phyloP scores from a whole-genome alignment of 2,888 invertebrate genomes.

The Chymomyza fuscimana region DNA sequence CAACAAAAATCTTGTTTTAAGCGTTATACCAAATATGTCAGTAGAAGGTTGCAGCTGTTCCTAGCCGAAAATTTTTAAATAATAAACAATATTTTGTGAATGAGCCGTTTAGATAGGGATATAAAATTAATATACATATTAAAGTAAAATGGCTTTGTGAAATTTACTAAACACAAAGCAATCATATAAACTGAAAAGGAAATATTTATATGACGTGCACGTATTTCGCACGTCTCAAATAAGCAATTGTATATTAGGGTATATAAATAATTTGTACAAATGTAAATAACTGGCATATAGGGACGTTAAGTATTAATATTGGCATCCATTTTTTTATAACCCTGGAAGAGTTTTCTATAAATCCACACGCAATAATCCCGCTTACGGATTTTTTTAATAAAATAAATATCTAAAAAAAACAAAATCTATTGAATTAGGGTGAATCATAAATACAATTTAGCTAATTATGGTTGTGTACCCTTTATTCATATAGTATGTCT shows the following conservation, averaged over 20 bases:
- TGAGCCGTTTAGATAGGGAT: constrained; percentile 31
- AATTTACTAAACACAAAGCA: background rate
- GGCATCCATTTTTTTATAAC: background rate
- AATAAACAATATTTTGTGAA: constrained; percentile 18
- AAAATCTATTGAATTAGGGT: no score
- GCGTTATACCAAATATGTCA: constrained; percentile 95
- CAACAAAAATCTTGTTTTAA: constrained; percentile 91
- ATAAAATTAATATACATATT: constrained; percentile 16
- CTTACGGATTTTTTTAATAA: no score
- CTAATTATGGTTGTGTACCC: no score
- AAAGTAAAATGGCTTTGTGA: background rate
- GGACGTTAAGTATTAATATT: background rate
- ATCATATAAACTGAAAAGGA: background rate
- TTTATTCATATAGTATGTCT: no score
- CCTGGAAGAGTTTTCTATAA: background rate
- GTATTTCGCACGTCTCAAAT: background rate
- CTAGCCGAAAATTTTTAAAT: constrained; percentile 79
- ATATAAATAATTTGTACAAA: background rate
- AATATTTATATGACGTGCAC: background rate
- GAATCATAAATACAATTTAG: no score
- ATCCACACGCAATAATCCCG: no score
- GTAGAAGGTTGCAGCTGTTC: constrained; percentile 96
- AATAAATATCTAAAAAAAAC: no score
- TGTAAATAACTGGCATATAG: background rate
- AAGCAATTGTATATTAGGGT: background rate